phyloP scores from a whole-genome alignment of 2,888 invertebrate species.

The Melitaea athalia region DNA sequence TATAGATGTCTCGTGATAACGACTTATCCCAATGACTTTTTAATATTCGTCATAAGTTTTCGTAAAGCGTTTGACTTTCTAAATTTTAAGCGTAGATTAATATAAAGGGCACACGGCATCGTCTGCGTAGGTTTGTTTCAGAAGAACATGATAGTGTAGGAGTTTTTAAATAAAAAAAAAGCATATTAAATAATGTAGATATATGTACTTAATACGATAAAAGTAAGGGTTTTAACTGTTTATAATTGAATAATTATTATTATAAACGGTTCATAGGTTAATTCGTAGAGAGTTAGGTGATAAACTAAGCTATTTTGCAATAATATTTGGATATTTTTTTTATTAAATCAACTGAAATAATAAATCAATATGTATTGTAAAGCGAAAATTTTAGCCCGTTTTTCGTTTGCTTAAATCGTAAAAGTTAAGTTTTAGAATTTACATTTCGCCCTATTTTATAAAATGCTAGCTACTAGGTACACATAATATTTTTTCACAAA shows the following conservation, averaged over 20 bases:
- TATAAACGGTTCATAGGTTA: too few relatives aligned
- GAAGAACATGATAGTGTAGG: not conserved
- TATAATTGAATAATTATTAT: too few relatives aligned
- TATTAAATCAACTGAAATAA: too few relatives aligned
- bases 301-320: too few relatives aligned
- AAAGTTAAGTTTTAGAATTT: too few relatives aligned
- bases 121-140: not conserved
- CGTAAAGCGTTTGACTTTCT: not conserved
- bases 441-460: not conserved
- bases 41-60: conserved; percentile 7
- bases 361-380: too few relatives aligned
- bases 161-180: not conserved
- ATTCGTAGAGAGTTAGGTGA: too few relatives aligned
- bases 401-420: too few relatives aligned
- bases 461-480: not conserved
- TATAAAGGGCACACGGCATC: not conserved
- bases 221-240: too few relatives aligned
- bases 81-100: not conserved
- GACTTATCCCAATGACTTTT: conserved; percentile 4
- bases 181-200: not conserved
- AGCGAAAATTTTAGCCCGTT: too few relatives aligned
- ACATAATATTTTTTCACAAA: not conserved
- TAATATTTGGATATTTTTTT: too few relatives aligned
- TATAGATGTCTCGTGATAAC: conserved; percentile 15
- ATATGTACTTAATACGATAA: too few relatives aligned